Percentiles rank a stretch among this genome's conserved stretches.
These are phyloP conservation scores for Caradrina clavipalpis DNA, from an alignment of 2,888 invertebrate genomes.

Conservation along the genomic window DNA sequence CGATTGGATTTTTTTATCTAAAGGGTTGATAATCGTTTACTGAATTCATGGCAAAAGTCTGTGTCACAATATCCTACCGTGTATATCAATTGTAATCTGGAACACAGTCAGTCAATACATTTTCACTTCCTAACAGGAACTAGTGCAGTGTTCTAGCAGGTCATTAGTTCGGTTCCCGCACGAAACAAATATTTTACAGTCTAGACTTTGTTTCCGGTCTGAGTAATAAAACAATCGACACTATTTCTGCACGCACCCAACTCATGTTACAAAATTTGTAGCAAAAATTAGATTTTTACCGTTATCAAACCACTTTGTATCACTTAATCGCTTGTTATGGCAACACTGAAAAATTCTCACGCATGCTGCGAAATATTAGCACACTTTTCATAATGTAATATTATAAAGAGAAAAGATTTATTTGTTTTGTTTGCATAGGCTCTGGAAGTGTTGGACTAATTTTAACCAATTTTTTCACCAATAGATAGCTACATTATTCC, in stretches of 20 bases:
- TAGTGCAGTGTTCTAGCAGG: constrained; percentile 43
- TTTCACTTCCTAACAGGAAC: neutral
- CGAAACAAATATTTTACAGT: constrained; percentile 17
- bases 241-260: constrained; percentile 20
- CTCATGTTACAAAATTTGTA: constrained; percentile 9
- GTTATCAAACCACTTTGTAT: constrained; percentile 31
- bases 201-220: constrained; percentile 26
- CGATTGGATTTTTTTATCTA: no score
- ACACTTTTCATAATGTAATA: neutral
- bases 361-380: constrained; percentile 17
- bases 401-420: no score
- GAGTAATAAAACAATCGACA: constrained; percentile 21
- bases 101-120: neutral
- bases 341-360: constrained; percentile 36
- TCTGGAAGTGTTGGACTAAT: no score
- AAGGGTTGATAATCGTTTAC: no score
- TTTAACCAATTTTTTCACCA: no score
- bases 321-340: constrained; percentile 38
- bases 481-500: no score
- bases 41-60: no score
- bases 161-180: constrained; percentile 30
- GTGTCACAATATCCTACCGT: no score
- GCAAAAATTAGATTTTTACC: constrained; percentile 28
- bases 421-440: no score
- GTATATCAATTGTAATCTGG: no score